Evolutionary conservation across 2,888 invertebrate genomes (phyloP).

Genomic region (Resseliella maxima): DNA sequence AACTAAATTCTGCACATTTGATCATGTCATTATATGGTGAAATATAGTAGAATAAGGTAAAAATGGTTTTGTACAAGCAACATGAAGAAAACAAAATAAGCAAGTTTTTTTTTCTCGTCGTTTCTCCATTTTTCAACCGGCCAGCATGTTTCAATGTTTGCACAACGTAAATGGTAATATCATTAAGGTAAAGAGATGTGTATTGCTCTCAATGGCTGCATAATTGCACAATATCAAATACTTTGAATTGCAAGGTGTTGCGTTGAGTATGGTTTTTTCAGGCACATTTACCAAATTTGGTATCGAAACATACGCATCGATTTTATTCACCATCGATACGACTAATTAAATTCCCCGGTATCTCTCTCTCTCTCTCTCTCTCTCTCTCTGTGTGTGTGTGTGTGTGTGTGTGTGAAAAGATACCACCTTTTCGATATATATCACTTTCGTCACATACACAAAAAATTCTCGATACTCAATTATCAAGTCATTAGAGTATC

Average conservation of each 20-base stretch:
- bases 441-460: neutral
- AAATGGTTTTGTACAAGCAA: neutral
- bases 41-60: neutral
- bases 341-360: conserved; percentile 2
- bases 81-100: neutral
- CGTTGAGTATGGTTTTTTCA: neutral
- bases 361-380: neutral
- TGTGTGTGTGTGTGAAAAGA: no score
- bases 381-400: neutral
- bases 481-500: neutral
- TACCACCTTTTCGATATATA: no score
- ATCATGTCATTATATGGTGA: conserved; percentile 9
- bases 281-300: neutral
- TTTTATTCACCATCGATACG: neutral
- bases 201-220: neutral
- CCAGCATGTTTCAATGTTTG: neutral
- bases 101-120: no score
- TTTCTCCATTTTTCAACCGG: neutral
- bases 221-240: neutral
- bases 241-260: neutral
- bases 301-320: neutral
- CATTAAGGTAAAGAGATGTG: neutral
- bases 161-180: neutral
- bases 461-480: neutral
- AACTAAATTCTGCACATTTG: conserved; percentile 44